These are phyloP conservation scores for Lagria hirta DNA, from an alignment of 2,888 invertebrate species.

Conservation along the genomic window DNA sequence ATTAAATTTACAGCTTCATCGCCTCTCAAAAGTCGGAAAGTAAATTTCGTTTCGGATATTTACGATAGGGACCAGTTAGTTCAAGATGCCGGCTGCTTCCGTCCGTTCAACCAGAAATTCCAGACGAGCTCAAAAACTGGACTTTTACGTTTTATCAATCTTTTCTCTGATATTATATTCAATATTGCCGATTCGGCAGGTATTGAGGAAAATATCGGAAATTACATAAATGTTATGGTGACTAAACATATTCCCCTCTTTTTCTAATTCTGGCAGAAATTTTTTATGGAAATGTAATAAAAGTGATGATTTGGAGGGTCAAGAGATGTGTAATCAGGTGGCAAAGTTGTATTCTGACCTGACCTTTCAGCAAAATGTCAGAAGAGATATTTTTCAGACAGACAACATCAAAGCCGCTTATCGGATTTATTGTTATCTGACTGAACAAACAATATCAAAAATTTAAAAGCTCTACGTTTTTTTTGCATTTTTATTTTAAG, in stretches of 20 bases:
- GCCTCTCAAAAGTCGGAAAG: conserved; percentile 34
- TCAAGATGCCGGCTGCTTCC: conserved; percentile 16
- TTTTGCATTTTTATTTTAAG: too few species aligned
- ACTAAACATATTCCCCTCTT: conserved; percentile 1
- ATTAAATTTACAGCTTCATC: conserved; percentile 38
- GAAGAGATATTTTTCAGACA: too few species aligned
- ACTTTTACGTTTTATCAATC: conserved; percentile 19
- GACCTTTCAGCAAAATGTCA: conserved; percentile 7
- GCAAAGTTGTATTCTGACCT: conserved; percentile 3
- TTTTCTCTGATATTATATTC: conserved; percentile 8
- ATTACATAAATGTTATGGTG: conserved; percentile 9
- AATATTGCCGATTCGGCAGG: background rate
- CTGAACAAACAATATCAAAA: too few species aligned
- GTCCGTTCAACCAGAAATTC: conserved; percentile 16
- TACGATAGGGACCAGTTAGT: conserved; percentile 17
- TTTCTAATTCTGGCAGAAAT: conserved; percentile 7
- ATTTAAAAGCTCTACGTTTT: too few species aligned
- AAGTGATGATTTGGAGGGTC: conserved; percentile 8
- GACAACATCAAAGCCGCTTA: too few species aligned
- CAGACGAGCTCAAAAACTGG: too few species aligned
- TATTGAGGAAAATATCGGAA: conserved; percentile 7
- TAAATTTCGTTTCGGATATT: conserved; percentile 28
- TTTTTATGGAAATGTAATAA: conserved; percentile 4
- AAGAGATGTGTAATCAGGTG: conserved; percentile 12
- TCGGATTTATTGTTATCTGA: too few species aligned